Conservation (phyloP, 2,888 invertebrate species). For the Steinernema hermaphroditum region DNA sequence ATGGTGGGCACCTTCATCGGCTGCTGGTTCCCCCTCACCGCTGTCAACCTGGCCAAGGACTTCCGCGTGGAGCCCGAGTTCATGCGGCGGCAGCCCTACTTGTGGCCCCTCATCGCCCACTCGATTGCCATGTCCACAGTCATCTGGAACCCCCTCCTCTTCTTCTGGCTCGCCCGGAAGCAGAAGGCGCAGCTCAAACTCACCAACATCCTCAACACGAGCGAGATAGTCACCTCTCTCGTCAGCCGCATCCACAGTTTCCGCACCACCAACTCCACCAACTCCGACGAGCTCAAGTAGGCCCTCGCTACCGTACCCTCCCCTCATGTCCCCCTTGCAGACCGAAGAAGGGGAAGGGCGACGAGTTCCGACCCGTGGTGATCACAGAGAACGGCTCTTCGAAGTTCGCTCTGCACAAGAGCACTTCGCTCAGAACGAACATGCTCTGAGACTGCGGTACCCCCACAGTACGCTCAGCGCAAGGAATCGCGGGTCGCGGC, state of each 20-base stretch:
- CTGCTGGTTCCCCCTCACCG: constrained; percentile 64
- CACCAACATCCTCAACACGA: constrained; percentile 59
- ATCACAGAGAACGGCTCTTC: neutral
- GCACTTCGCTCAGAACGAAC: neutral
- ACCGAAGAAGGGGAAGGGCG: neutral
- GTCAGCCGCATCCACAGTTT: constrained; percentile 43
- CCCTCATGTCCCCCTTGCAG: neutral
- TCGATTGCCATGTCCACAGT: constrained; percentile 65
- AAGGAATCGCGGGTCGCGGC: neutral
- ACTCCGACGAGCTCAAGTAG: too few relatives aligned
- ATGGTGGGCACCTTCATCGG: constrained; percentile 75
- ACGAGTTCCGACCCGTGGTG: constrained; percentile 1
- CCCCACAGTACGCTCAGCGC: neutral
- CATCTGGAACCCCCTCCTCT: constrained; percentile 65
- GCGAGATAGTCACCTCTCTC: constrained; percentile 57
- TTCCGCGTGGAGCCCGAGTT: constrained; percentile 56
- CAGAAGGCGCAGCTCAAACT: constrained; percentile 57
- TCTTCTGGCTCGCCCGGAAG: constrained; percentile 66
- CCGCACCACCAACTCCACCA: neutral
- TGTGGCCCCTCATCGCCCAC: constrained; percentile 63
- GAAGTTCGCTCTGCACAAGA: constrained; percentile 2
- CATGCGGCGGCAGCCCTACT: constrained; percentile 58
- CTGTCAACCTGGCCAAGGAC: constrained; percentile 63
- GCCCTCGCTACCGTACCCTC: neutral
- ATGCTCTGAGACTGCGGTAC: neutral